Conservation (phyloP, 2,797 vertebrate genomes). For the Scarus forsteni region DNA sequence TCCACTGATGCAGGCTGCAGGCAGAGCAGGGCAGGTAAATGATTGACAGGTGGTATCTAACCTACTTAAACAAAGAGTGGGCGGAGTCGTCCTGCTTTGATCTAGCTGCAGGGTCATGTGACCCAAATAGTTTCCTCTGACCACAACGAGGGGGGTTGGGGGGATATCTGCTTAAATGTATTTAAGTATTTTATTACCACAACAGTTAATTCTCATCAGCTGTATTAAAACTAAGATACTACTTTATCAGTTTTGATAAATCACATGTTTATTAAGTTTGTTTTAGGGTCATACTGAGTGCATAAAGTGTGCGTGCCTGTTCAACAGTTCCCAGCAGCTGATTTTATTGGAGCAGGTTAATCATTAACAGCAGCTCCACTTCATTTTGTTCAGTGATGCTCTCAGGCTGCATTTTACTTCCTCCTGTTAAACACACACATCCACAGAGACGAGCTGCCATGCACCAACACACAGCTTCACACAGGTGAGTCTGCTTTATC, state of each 20-base stretch:
- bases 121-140: constrained; percentile 51
- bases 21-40: constrained; percentile 73
- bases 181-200: neutral
- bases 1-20: constrained; percentile 8
- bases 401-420: constrained; percentile 74
- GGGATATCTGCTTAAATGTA: too few species aligned
- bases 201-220: neutral
- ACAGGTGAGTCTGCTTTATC: constrained; percentile 65
- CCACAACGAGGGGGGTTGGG: neutral
- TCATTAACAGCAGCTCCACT: constrained; percentile 80
- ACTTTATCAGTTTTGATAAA: too few species aligned
- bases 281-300: neutral
- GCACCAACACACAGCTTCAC: constrained; percentile 26
- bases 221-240: too few species aligned
- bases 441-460: neutral
- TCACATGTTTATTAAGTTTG: neutral
- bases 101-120: constrained; percentile 59
- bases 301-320: constrained; percentile 11
- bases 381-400: constrained; percentile 76
- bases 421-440: constrained; percentile 41
- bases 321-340: constrained; percentile 27
- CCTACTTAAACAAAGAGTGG: constrained; percentile 57
- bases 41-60: constrained; percentile 68
- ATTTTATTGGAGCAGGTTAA: constrained; percentile 66
- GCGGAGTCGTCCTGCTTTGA: constrained; percentile 52